Evolutionary conservation across 1,140 invertebrate genomes (phyloP), one percentile per base, ranked within the genome.

Genomic region (Elymnias hypermnestra): DNA sequence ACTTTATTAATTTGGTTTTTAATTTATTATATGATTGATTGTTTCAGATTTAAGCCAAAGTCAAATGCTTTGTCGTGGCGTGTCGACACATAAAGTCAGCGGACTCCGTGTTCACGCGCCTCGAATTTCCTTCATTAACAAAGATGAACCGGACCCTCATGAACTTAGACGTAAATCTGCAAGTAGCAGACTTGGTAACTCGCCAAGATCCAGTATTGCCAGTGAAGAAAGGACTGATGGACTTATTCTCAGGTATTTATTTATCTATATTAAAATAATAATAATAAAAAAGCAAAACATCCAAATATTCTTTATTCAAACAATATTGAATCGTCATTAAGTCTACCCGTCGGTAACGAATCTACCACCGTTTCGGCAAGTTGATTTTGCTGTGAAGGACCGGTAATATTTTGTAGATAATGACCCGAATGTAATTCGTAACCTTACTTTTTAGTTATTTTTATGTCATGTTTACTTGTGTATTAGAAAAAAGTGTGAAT

Each of bases 131-230:
- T 88, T 88, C 71, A 81, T 77, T 18, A 76, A 70, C 56, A 89
- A 90, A 57, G 89, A 90, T 14, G 79, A 79, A 53, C 28, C 58
- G 2, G 74, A 75, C 0, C 39, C 54, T 4, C 71, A 70, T 25
- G 89, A 90, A 21, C 69, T 86, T 9, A 76, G 89, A 4, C 73
- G 90, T 2, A 90, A 90, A 65, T 89, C 88, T 4, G 89, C 90
- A 10, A 87, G 87, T 57, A 90, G 89, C 46, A 83, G 88, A 13
- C 85, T 88, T 2, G 87, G 89, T 13, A 73, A 52, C 40, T 78
- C 75, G 1, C 75, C 78, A 0, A 44, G 77, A 4, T 51, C 65
- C 0, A 82, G 75, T 31, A 75, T 79, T 12, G 73, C 67, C 1
- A 68, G 69, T 23, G 73, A 76, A 14, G 75, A 79, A 3, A 51